Evolutionary conservation across 2,113 vertebrate species (phyloP), one percentile per base, ranked within the genome.

Genomic region (Nibea coibor): DNA sequence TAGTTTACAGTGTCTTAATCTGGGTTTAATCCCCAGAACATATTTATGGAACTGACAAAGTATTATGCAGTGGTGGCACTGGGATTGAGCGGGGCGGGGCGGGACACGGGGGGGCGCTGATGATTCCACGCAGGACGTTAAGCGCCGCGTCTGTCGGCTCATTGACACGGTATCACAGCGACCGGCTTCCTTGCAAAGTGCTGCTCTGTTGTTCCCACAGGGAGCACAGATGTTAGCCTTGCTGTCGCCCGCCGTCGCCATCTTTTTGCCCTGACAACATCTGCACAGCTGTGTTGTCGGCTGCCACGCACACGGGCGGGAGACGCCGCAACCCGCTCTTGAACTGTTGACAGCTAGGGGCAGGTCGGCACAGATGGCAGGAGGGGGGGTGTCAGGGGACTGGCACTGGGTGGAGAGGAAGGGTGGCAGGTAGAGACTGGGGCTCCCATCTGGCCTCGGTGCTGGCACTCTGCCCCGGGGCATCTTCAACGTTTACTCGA

Each of bases 281-380:
- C 89, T 92, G 90, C 88, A 84, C 92, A 92, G 91, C 92, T 93
- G 91, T 75, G 80, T 76, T 77, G 87, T 79, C 67, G 24, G 71
- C 85, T 85, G 87, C 86, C 74, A 81, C 57, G 39, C 65, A 43
- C 65, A 31, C 68, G 69, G 67, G 28, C 81, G 1, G 51, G 69
- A 83, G 35, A 77, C 16, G 19, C 62, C 73, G 42, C 85, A 77
- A 58, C 62, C 65, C 6, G 39, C 61, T 82, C 85, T 87, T 88
- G 85, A 89, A 90, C 90, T 85, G 87, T 82, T 89, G 92, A 93
- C 88, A 88, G 92, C 83, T 79, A 78, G 88, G 89, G 88, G 92
- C 85, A 92, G 82, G 88, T 87, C 75, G 72, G 91, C 87, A 72
- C 94, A 94, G 95, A 94, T 94, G 94, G 93, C 75, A 75, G 57